Evolutionary conservation across 2,888 invertebrate genomes (phyloP).

Genomic region (Tachina grossa): DNA sequence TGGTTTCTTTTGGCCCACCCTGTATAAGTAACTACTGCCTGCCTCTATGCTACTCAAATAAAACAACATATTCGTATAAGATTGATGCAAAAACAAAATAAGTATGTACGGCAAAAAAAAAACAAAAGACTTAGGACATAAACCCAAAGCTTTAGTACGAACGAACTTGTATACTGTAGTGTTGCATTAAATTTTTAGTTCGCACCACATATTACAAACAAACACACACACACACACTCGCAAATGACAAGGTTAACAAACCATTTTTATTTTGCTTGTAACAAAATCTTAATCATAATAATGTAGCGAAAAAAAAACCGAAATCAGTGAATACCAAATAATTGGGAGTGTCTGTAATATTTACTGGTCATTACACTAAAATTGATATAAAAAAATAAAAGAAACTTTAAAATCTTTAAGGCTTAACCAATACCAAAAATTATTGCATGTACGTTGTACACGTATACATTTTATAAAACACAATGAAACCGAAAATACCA

Average conservation of each 20-base stretch:
- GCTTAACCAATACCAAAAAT: constrained; percentile 59
- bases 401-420: constrained; percentile 57
- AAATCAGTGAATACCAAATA: constrained; percentile 70
- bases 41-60: too few species aligned
- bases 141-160: neutral
- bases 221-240: neutral
- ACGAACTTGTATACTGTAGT: neutral
- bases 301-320: constrained; percentile 41
- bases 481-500: constrained; percentile 68
- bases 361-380: constrained; percentile 69
- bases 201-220: neutral
- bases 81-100: neutral
- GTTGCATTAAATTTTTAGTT: constrained; percentile 20
- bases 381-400: constrained; percentile 52
- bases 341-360: constrained; percentile 68
- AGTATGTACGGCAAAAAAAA: neutral
- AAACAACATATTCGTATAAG: too few species aligned
- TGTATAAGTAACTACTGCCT: too few species aligned
- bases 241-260: constrained; percentile 65
- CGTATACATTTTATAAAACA: too few species aligned
- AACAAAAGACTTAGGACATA: constrained; percentile 45
- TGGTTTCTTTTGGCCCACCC: too few species aligned
- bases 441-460: neutral
- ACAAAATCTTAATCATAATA: constrained; percentile 62
- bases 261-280: constrained; percentile 14